Conservation (phyloP, 2,797 vertebrate species). For the Gila robusta region DNA sequence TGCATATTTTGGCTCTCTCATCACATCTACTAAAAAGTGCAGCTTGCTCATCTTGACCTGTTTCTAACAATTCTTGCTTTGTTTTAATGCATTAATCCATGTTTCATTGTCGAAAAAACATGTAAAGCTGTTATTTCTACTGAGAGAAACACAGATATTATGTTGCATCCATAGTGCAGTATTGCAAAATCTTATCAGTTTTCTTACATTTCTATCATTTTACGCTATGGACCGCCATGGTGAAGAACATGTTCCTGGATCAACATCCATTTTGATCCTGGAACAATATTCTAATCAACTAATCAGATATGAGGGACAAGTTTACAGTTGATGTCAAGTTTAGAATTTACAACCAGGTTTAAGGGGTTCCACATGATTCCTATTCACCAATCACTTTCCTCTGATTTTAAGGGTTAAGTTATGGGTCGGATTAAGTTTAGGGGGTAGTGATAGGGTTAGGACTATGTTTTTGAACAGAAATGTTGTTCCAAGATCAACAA, state of each 20-base stretch:
- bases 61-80: background rate
- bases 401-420: background rate
- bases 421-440: background rate
- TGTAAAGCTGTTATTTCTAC: background rate
- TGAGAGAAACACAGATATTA: background rate
- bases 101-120: background rate
- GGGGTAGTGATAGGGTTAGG: background rate
- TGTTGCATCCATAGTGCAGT: background rate
- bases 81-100: background rate
- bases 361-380: background rate
- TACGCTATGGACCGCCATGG: background rate
- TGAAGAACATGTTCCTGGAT: background rate
- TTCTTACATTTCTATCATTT: background rate
- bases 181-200: background rate
- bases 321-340: background rate
- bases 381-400: background rate
- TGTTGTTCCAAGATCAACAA: background rate
- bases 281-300: no score
- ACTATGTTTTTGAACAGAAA: background rate
- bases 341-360: background rate
- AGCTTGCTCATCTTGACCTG: background rate
- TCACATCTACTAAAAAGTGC: background rate
- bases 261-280: background rate
- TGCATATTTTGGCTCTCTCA: background rate
- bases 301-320: background rate